Conservation (phyloP, 2,888 invertebrate genomes). For the Formica aserva region DNA sequence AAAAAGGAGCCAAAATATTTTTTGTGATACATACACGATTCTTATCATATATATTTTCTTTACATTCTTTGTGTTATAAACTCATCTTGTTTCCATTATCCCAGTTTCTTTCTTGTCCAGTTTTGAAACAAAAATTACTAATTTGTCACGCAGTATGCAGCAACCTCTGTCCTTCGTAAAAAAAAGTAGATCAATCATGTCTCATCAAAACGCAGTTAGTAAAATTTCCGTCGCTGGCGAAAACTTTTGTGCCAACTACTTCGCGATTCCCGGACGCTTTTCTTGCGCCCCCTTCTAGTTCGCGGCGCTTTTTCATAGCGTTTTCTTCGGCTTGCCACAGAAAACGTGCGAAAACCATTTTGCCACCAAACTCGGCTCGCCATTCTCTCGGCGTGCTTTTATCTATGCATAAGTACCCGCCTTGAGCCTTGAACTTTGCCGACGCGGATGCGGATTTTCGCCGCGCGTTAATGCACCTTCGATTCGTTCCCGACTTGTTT, state of each 20-base stretch:
- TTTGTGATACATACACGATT: background rate
- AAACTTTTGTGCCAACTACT: constrained; percentile 48
- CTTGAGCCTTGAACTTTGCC: constrained; percentile 60
- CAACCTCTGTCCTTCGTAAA: background rate
- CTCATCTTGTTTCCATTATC: background rate
- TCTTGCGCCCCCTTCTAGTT: constrained; percentile 31
- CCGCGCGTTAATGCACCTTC: constrained; percentile 65
- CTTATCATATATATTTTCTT: background rate
- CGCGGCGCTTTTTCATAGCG: constrained; percentile 52
- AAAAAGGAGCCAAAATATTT: background rate
- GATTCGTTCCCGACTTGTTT: constrained; percentile 59
- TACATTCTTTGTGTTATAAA: background rate
- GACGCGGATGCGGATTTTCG: constrained; percentile 61
- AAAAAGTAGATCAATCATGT: constrained; percentile 16
- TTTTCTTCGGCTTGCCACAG: constrained; percentile 58
- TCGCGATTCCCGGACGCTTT: constrained; percentile 45
- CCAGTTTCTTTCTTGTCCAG: constrained; percentile 1
- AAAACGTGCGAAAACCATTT: constrained; percentile 52
- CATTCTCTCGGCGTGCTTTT: constrained; percentile 60
- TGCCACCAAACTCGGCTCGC: constrained; percentile 45
- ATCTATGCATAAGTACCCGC: constrained; percentile 66
- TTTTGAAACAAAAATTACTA: constrained; percentile 27
- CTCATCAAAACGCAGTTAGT: constrained; percentile 49
- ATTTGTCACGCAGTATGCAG: constrained; percentile 18
- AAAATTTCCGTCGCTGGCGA: constrained; percentile 17